Evolutionary conservation across 2,888 invertebrate species (phyloP), one percentile per base, ranked within the genome.

Genomic region (Eurois occulta): DNA sequence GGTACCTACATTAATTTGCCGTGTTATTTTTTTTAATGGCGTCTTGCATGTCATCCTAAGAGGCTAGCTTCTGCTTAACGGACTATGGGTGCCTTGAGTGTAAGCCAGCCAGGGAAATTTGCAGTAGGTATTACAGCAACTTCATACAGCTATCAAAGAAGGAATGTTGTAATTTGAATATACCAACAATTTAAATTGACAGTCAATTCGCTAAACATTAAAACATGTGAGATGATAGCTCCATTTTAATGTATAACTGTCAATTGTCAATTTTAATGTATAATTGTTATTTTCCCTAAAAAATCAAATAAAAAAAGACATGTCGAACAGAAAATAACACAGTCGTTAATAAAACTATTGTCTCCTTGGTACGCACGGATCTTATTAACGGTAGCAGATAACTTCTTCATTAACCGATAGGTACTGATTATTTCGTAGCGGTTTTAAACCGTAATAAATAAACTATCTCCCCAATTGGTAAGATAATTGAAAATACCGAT

Each of bases 401-500:
- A 41, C 46, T 76, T 48, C 32, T 35, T 55, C 60, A 66, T 60
- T 71, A 69, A 28, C 28, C 35, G 13, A 77, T 35, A n/a, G n/a
- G n/a, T n/a, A 55, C 13, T 18, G 35, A 46, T 60, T 38, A 70
- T 35, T 65, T 62, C 4, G 46, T 58, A 52, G 32, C 13, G 43
- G 48, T 77, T 24, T 64, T 38, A n/a, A 75, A 43, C n/a, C 13
- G 24, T 60, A 35, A 38, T 80, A 69, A 58, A 65, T 41, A 60
- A 69, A 38, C 35, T 18, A 16, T 55, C 13, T 38, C 18, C 35
- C 43, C n/a, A 48, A 73, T 28, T 35, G 32, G 35, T 80, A 65
- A 41, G 28, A 77, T 78, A 72, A 77, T 83, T 78, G 58, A 70
- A 70, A 78, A 71, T 75, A 60, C 38, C n/a, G 43, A 83, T 70